Evolutionary conservation across 2,888 invertebrate species (phyloP), one percentile per base, ranked within the genome.

Genomic region (Himalopsyche japonica): DNA sequence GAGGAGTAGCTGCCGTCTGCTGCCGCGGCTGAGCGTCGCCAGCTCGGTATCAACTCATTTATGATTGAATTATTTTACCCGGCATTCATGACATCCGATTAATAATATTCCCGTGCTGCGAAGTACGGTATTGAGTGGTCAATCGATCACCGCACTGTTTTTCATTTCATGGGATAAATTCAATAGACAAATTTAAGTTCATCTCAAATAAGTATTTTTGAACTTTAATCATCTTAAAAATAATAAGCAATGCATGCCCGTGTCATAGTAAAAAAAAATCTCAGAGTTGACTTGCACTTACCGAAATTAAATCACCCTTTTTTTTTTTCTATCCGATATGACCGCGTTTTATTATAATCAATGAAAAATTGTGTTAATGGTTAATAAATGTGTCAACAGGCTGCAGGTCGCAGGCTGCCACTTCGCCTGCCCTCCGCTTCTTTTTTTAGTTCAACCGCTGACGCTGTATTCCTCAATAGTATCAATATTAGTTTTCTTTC

Each of bases 361-460:
- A 43, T 43, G 12, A 43, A 43, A 43, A 43, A 43, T 24, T 70
- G 70, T 70, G 30, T 70, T 70, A 70, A 70, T 27, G 20, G 70
- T 70, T 24, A 70, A 70, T 70, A 70, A 70, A 80, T 85, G 82
- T 82, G 82, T 80, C 78, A 34, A 82, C 82, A 82, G 85, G 82
- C 82, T 82, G 85, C 79, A 77, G 84, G 84, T 81, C 82, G 84
- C 81, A 79, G 82, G 81, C 82, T 82, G 85, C 82, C 85, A 80
- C 76, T 79, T 82, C 34, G 70, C 80, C 85, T 80, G 85, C 80
- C 79, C 80, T 81, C 82, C 76, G 85, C 79, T 77, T 48, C 57
- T 37, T 37, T 32, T n/a, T 70, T 70, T 70, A 70, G 70, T 70
- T 30, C 15, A 27, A 27, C 37, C 79, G 47, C 32, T 57, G 80